phyloP scores from a whole-genome alignment of 2,888 invertebrate species.

The Emmelina monodactyla region DNA sequence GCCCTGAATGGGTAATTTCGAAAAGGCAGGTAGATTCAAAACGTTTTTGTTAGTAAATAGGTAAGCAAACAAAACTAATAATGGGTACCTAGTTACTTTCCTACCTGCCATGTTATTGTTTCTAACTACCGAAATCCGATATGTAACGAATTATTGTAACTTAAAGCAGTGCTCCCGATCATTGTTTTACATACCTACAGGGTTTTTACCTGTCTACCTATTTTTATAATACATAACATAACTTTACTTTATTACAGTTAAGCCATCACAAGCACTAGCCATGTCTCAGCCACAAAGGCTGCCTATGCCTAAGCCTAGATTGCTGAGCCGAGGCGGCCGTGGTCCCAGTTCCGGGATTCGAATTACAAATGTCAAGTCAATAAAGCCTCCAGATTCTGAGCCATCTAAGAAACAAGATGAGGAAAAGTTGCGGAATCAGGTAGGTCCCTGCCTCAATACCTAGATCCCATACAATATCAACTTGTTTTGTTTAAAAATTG shows the following conservation, averaged over 20 bases:
- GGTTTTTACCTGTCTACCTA: neutral
- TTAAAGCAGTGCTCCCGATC: no score
- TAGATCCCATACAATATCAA: conserved; percentile 1
- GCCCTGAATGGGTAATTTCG: no score
- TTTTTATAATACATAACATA: neutral
- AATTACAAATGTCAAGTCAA: conserved; percentile 46
- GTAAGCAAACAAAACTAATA: no score
- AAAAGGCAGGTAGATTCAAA: no score
- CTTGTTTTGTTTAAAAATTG: neutral
- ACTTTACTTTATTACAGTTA: conserved; percentile 28
- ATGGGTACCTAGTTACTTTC: no score
- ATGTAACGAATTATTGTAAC: no score
- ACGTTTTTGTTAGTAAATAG: no score
- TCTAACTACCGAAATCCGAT: no score
- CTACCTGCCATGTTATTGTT: no score
- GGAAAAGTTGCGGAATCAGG: conserved; percentile 43
- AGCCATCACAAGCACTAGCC: conserved; percentile 10
- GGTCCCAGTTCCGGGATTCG: conserved; percentile 26
- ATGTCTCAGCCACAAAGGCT: neutral
- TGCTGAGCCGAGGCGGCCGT: conserved; percentile 36
- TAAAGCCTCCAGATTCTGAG: conserved; percentile 43
- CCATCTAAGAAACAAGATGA: conserved; percentile 38
- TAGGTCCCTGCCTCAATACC: no score
- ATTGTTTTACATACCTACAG: no score
- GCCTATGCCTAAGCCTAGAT: conserved; percentile 33